Percentiles rank a stretch among this genome's conserved stretches.
Conservation (phyloP, 1,140 invertebrate genomes). For the Eupristina koningsbergeri region DNA sequence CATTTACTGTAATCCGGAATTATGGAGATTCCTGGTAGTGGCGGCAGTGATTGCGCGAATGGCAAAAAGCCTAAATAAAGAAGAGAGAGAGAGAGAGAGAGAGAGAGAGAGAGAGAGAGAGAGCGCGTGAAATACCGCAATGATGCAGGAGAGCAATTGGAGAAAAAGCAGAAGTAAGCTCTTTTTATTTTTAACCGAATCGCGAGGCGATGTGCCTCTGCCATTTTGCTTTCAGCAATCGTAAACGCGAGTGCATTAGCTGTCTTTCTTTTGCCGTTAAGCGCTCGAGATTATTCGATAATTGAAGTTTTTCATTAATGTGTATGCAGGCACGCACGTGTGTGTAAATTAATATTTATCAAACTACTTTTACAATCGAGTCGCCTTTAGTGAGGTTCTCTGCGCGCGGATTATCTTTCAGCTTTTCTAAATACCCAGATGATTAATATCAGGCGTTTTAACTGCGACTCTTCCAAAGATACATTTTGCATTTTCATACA, state of each 20-base stretch:
- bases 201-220: constrained; percentile 42
- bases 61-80: constrained; percentile 6
- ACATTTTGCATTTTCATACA: no score
- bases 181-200: constrained; percentile 47
- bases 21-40: constrained; percentile 65
- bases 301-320: constrained; percentile 40
- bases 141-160: constrained; percentile 13
- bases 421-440: no score
- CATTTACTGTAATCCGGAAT: constrained; percentile 73
- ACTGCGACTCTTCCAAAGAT: no score
- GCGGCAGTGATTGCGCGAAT: constrained; percentile 35
- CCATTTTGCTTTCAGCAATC: constrained; percentile 46
- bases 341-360: not conserved
- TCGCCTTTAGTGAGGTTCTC: no score
- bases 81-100: constrained; percentile 10
- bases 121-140: constrained; percentile 5
- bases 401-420: no score
- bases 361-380: not conserved
- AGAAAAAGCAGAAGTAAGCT: constrained; percentile 46
- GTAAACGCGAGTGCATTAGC: constrained; percentile 54
- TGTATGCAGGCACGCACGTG: not conserved
- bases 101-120: not conserved
- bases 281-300: constrained; percentile 7
- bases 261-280: constrained; percentile 18
- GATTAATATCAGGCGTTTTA: no score